phyloP scores from a whole-genome alignment of 2,888 invertebrate genomes.

The Aphidius colemani region DNA sequence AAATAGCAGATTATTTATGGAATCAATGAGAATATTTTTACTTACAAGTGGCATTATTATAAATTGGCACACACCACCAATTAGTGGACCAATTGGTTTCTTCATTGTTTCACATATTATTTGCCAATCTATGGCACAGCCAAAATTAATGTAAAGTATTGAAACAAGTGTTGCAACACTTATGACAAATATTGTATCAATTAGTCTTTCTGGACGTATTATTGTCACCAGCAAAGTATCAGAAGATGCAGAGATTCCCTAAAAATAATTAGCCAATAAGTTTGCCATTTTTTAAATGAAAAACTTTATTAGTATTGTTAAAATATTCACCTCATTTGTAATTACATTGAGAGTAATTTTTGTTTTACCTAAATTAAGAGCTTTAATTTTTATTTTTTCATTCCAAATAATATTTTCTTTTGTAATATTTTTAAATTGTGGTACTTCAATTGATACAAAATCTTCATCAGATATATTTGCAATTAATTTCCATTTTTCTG shows the following conservation, averaged over 20 bases:
- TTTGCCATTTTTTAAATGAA: conserved; percentile 4
- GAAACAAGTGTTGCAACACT: conserved; percentile 78
- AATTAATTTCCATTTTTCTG: conserved; percentile 3
- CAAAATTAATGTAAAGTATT: conserved; percentile 87
- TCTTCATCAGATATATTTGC: conserved; percentile 4
- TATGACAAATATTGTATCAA: conserved; percentile 76
- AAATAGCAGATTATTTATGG: not conserved
- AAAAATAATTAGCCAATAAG: conserved; percentile 18
- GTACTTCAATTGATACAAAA: conserved; percentile 10
- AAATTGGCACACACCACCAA: conserved; percentile 81
- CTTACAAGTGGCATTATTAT: conserved; percentile 84
- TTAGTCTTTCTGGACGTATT: conserved; percentile 66
- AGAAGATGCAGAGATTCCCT: conserved; percentile 30
- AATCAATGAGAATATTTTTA: conserved; percentile 28
- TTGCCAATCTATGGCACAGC: conserved; percentile 82
- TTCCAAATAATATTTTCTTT: conserved; percentile 36
- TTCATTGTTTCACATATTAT: conserved; percentile 70
- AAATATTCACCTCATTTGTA: conserved; percentile 36
- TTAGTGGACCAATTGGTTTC: conserved; percentile 76
- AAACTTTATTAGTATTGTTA: not conserved
- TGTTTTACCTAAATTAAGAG: conserved; percentile 63
- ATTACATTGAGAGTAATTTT: conserved; percentile 38
- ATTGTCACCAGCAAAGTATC: conserved; percentile 64
- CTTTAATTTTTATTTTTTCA: conserved; percentile 59
- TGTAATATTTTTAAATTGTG: not conserved